phyloP scores from a whole-genome alignment of 2,888 invertebrate genomes.

The Ptychoptera albimana region DNA sequence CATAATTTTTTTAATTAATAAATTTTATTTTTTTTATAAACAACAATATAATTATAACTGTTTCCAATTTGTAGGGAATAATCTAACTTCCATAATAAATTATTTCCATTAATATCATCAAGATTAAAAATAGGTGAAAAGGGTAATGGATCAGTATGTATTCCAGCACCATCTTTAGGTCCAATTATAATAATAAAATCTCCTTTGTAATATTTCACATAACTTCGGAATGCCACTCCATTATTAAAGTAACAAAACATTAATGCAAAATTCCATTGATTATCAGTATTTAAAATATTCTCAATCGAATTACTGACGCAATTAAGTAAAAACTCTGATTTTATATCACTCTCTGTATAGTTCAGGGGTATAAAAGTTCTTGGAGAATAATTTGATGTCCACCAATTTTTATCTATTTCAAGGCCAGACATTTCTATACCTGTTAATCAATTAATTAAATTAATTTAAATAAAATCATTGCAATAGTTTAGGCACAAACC shows the following conservation, averaged over 20 bases:
- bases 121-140: conserved; percentile 37
- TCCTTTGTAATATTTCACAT: conserved; percentile 47
- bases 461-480: conserved; percentile 3
- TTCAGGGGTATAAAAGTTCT: conserved; percentile 51
- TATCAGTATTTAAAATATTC: neutral
- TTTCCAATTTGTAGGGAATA: too few relatives aligned
- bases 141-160: conserved; percentile 56
- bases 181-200: conserved; percentile 57
- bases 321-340: conserved; percentile 27
- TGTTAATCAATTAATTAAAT: conserved; percentile 19
- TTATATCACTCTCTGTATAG: conserved; percentile 31
- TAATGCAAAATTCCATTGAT: conserved; percentile 33
- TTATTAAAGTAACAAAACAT: conserved; percentile 75
- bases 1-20: too few relatives aligned
- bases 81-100: too few relatives aligned
- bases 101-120: conserved; percentile 10
- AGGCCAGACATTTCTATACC: conserved; percentile 47
- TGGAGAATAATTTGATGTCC: conserved; percentile 59
- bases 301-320: conserved; percentile 20
- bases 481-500: conserved; percentile 30
- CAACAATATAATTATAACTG: too few relatives aligned
- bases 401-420: conserved; percentile 69
- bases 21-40: too few relatives aligned
- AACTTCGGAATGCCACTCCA: conserved; percentile 47
- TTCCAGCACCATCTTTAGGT: conserved; percentile 40